Evolutionary conservation across 2,888 invertebrate genomes (phyloP).

Genomic region (Cephonodes hylas): DNA sequence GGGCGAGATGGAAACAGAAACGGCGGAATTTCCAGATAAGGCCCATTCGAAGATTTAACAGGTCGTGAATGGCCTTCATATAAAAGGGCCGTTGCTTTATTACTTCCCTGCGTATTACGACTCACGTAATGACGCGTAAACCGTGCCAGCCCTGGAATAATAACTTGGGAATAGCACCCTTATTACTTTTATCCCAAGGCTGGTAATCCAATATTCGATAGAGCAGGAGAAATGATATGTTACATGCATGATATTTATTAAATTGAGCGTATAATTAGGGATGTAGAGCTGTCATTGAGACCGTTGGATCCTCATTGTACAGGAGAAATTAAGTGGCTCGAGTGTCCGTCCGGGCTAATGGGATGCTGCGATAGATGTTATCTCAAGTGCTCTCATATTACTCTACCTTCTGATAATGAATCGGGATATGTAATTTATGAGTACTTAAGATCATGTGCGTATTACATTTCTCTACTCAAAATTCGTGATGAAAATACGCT

Average conservation of each 20-base stretch:
- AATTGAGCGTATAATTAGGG: conserved; percentile 15
- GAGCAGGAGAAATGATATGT: conserved; percentile 3
- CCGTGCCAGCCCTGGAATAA: conserved; percentile 39
- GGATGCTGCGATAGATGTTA: neutral
- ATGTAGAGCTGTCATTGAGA: neutral
- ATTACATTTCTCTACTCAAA: no score
- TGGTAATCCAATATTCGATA: neutral
- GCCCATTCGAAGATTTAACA: conserved; percentile 4
- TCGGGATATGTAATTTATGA: no score
- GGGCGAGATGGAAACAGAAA: neutral
- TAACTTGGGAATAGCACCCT: neutral
- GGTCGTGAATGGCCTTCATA: neutral
- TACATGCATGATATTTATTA: conserved; percentile 12
- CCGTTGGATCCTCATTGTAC: neutral
- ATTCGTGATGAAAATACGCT: no score
- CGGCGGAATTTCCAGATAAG: neutral
- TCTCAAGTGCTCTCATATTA: neutral
- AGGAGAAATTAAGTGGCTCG: neutral
- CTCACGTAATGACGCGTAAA: conserved; percentile 50
- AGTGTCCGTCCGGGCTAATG: neutral
- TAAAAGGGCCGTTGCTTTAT: conserved; percentile 39
- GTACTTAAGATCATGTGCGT: no score
- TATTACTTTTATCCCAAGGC: neutral
- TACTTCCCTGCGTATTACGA: conserved; percentile 52
- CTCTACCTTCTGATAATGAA: neutral